phyloP scores from a whole-genome alignment of 1,140 invertebrate genomes.

The Bicyclus anynana region DNA sequence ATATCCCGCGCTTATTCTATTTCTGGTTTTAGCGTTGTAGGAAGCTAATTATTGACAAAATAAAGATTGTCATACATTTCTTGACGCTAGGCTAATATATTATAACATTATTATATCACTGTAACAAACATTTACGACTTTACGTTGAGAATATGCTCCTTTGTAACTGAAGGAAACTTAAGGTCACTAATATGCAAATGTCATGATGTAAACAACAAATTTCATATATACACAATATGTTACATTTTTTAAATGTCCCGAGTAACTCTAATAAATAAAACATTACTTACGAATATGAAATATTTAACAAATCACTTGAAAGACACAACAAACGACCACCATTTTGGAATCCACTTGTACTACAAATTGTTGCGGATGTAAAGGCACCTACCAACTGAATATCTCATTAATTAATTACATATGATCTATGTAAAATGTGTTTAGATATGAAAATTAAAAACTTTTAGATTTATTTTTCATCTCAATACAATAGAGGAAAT shows the following conservation, averaged over 20 bases:
- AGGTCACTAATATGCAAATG: constrained; percentile 5
- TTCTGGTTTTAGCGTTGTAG: constrained; percentile 1
- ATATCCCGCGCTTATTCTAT: constrained; percentile 62
- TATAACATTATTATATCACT: background rate
- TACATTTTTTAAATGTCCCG: background rate
- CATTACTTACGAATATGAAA: constrained; percentile 25
- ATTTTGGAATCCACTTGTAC: constrained; percentile 73
- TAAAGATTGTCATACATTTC: background rate
- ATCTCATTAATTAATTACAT: constrained; percentile 22
- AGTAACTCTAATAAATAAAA: background rate
- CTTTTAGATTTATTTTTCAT: constrained; percentile 9
- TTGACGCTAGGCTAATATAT: background rate
- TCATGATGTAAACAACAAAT: background rate
- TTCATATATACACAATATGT: background rate
- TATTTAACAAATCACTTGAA: constrained; percentile 58
- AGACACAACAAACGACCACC: constrained; percentile 78
- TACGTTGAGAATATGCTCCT: constrained; percentile 9
- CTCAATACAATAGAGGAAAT: constrained; percentile 3
- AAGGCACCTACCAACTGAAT: constrained; percentile 36
- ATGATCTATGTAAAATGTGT: background rate
- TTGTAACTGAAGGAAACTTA: constrained; percentile 18
- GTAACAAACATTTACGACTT: constrained; percentile 6
- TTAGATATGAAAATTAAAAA: constrained; percentile 5
- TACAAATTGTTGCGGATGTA: constrained; percentile 58
- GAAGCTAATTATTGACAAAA: background rate